phyloP scores from a whole-genome alignment of 1,140 invertebrate species.

The Chlorops oryzae region DNA sequence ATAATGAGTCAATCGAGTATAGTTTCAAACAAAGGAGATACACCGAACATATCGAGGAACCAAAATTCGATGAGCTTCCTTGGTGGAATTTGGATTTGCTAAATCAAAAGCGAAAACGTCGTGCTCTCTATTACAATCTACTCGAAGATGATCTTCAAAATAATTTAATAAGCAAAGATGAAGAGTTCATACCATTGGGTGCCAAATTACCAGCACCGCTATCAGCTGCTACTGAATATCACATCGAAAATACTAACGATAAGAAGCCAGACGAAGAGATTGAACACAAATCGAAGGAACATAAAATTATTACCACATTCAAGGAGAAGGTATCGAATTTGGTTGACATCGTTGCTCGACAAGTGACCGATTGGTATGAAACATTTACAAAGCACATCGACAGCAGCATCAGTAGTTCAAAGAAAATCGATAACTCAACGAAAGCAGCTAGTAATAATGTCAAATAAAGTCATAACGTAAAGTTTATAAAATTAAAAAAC shows the following conservation, averaged over 20 bases:
- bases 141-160: slow-evolving; percentile 16
- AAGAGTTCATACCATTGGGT: slow-evolving; percentile 25
- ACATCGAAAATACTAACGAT: slow-evolving; percentile 28
- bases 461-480: too few species aligned
- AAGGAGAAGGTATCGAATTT: slow-evolving; percentile 33
- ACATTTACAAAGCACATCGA: slow-evolving; percentile 34
- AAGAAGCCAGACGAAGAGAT: slow-evolving; percentile 11
- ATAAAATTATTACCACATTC: slow-evolving; percentile 28
- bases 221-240: not conserved
- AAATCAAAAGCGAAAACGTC: slow-evolving; percentile 17
- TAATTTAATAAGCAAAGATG: slow-evolving; percentile 32
- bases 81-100: slow-evolving; percentile 37
- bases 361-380: slow-evolving; percentile 41
- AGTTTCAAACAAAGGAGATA: too few species aligned
- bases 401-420: not conserved
- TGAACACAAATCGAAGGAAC: not conserved
- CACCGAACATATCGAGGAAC: not conserved
- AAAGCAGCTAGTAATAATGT: too few species aligned
- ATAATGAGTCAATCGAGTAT: too few species aligned
- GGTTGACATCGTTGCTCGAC: slow-evolving; percentile 32
- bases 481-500: too few species aligned
- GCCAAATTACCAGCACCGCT: slow-evolving; percentile 11
- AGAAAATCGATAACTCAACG: not conserved
- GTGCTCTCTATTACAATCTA: slow-evolving; percentile 18
- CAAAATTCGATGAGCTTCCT: slow-evolving; percentile 14